Conservation (phyloP, 2,113 vertebrate genomes). For the Dipodomys spectabilis region DNA sequence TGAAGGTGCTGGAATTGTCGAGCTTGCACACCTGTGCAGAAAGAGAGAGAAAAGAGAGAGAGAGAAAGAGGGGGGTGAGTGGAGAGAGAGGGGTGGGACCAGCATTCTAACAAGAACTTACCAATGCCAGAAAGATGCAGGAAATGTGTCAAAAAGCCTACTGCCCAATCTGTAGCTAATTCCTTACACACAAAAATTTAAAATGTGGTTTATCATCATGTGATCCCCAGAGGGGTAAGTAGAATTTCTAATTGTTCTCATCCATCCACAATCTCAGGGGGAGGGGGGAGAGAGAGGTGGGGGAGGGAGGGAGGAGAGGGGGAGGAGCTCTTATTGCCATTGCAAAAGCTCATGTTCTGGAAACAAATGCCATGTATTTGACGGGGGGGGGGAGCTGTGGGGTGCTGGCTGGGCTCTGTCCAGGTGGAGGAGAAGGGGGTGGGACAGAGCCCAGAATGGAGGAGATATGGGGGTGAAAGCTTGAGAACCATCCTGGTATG, state of each 20-base stretch:
- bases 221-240: conserved; percentile 79
- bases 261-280: conserved; percentile 8
- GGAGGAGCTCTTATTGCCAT: not conserved
- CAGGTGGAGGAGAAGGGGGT: not conserved
- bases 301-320: too few species aligned
- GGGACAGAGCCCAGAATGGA: not conserved
- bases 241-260: conserved; percentile 74
- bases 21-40: not conserved
- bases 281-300: too few species aligned
- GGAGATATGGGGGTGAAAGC: rapidly evolving
- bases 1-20: conserved; percentile 83
- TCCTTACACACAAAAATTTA: conserved; percentile 80
- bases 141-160: conserved; percentile 60
- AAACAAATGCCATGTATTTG: not conserved
- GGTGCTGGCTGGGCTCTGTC: not conserved
- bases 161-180: conserved; percentile 79
- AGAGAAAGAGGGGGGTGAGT: not conserved
- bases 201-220: conserved; percentile 66
- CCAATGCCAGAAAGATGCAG: conserved; percentile 76
- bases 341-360: not conserved
- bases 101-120: conserved; percentile 53
- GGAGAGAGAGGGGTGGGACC: conserved; percentile 57
- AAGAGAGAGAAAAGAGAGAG: too few species aligned
- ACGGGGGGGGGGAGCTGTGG: not conserved
- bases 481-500: not conserved